Conservation (phyloP, 2,888 invertebrate species). For the Catocala sponsa region DNA sequence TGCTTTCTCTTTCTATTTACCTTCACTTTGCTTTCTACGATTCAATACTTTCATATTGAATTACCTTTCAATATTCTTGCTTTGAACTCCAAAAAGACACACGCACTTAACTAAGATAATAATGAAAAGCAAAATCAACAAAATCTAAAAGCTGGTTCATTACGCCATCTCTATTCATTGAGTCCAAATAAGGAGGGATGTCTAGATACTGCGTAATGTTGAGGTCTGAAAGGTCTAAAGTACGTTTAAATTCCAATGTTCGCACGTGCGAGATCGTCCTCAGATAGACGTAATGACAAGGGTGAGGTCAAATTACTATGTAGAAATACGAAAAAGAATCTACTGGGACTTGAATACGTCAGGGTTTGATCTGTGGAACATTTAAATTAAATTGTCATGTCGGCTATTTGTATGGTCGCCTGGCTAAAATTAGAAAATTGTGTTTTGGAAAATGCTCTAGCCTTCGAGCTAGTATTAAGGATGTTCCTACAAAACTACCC, state of each 20-base stretch:
- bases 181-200: conserved; percentile 13
- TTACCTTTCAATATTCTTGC: too few species aligned
- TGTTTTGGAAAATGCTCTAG: too few species aligned
- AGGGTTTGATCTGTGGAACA: conserved; percentile 2
- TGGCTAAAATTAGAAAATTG: neutral
- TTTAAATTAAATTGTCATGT: conserved; percentile 5
- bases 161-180: conserved; percentile 21
- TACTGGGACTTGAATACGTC: neutral
- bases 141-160: conserved; percentile 9
- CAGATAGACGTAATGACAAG: conserved; percentile 38
- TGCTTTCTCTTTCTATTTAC: too few species aligned
- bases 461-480: too few species aligned
- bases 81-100: too few species aligned
- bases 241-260: conserved; percentile 30
- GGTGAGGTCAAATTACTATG: conserved; percentile 38
- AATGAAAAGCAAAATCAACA: neutral
- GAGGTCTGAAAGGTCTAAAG: conserved; percentile 13
- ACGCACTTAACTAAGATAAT: neutral
- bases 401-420: neutral
- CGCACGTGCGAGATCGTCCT: conserved; percentile 21
- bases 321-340: conserved; percentile 8
- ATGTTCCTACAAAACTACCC: too few species aligned
- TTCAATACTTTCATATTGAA: too few species aligned
- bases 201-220: conserved; percentile 17
- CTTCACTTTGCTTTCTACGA: too few species aligned